Evolutionary conservation across 2,888 invertebrate genomes (phyloP).

Genomic region (Eristalis arbustorum): DNA sequence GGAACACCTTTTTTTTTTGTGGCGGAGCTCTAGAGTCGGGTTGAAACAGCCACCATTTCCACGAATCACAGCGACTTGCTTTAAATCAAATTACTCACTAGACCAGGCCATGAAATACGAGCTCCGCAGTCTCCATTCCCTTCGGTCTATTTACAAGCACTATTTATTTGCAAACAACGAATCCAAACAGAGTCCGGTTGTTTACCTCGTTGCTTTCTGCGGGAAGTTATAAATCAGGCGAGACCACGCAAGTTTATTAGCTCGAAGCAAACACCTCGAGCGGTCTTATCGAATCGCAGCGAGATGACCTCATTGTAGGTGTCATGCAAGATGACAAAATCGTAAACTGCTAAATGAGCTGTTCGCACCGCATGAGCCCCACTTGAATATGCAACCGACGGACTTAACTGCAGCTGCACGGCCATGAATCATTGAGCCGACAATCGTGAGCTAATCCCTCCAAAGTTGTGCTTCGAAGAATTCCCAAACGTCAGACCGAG

Average conservation of each 20-base stretch:
- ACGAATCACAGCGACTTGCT: no score
- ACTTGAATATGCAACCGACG: background rate
- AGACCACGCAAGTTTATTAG: slow-evolving; percentile 26
- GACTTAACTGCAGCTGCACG: background rate
- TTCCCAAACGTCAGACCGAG: background rate
- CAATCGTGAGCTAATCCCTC: slow-evolving; percentile 20
- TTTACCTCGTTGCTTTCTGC: slow-evolving; percentile 12
- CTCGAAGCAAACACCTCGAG: slow-evolving; percentile 28
- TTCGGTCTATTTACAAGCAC: background rate
- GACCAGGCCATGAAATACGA: background rate
- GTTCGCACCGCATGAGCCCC: background rate
- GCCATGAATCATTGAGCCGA: slow-evolving; percentile 10
- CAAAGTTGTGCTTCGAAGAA: background rate
- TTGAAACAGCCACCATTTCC: no score
- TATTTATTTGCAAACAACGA: slow-evolving; percentile 21
- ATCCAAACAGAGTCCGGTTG: slow-evolving; percentile 3
- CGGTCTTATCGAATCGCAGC: slow-evolving; percentile 26
- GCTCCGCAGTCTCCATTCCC: background rate
- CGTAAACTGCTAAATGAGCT: background rate
- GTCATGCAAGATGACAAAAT: slow-evolving; percentile 13
- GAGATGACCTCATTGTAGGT: slow-evolving; percentile 49
- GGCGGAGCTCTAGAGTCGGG: no score
- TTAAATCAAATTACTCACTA: no score
- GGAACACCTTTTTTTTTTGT: no score
- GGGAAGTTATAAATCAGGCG: slow-evolving; percentile 5